Base-by-base conservation (phyloP, 2,113 vertebrate genomes). In the Diglossa brunneiventris region DNA sequence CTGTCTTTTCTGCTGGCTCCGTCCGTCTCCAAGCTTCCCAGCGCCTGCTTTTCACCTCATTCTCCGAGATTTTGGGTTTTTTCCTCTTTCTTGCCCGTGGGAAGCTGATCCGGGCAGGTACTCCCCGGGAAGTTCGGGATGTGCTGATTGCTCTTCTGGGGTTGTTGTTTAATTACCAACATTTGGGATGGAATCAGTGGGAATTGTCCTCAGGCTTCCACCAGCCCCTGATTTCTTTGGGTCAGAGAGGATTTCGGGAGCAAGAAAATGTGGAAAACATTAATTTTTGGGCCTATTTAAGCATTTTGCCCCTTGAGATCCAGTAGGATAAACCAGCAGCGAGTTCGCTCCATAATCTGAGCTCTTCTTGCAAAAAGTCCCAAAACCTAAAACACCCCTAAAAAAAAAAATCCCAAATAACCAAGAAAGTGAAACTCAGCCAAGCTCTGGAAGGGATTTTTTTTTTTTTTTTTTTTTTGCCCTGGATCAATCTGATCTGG, bases 221-320 rank as follows among this genome's bases (percentile, higher is more conserved):
- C 35, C 4, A 1, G 12, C 27, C 19, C 13, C 37, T 37, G 15
- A 19, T 58, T 31, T 23, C 44, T 12, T 33, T 52, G 23, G 22
- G 22, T 66, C 14, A n/a, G 6, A 20, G 44, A 59, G 13, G 22
- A 26, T 77, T 83, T 49, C 6, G 17, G 52, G 13, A 4, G 4
- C 1, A 6, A 31, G 59, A 28, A 58, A 73, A 70, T 3, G 0
- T 4, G 11, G 13, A 17, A 13, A 64, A 28, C 2, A 0, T 16
- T 11, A 0, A 3, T 0, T 81, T 83, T 77, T 30, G 1, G 15
- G 10, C 9, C 6, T 28, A 0, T n/a, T n/a, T 7, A 33, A 77
- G 59, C 1, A 0, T 0, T 63, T 27, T 41, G 1, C 41, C 37
- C 44, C 8, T 18, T 22, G 21, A 52, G 27, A 55, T 24, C 8